Base-by-base conservation (phyloP, 2,113 vertebrate species). In the Clarias magur region DNA sequence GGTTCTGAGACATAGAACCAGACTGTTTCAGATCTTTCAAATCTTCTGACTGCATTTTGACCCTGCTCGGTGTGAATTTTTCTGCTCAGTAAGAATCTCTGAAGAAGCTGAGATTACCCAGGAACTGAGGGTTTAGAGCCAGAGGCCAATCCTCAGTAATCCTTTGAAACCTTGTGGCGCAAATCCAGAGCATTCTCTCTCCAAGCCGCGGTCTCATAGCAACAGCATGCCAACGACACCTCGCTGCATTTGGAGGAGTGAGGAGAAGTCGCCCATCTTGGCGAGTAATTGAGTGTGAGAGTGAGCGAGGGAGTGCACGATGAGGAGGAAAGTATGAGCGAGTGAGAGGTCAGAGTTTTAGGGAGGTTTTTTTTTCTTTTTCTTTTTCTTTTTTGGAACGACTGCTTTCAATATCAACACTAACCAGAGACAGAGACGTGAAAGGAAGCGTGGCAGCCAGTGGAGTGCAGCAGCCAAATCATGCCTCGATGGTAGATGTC, bases 181-280 rank as follows among this genome's bases (percentile, higher is more conserved):
- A 75, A 59, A 78, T 87, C 85, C 84, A 89, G 68, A 86, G 89
- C 83, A 72, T 90, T 84, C 80, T 60, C 84, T 88, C 54, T 17
- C 56, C 53, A 60, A 82, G 85, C 5, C 10, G 19, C 70, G 27
- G 81, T 89, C 59, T 68, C 84, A 79, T 68, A 90, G 90, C 84
- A 90, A 91, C 87, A 83, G 85, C 86, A 76, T 87, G 86, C 86
- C 87, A 90, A 88, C 63, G 86, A 86, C 90, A 88, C 88, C 80
- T 89, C 72, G 83, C 57, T 81, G 80, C 68, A 76, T 86, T 82
- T 82, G 73, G 59, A 84, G 65, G 30, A 79, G 88, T 88, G 62
- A 80, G 67, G 23, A 88, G 81, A 84, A 89, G 84, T 84, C 80
- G 70, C 83, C 80, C 60, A 80, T 59, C 53, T 82, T n/a, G 60